These are phyloP conservation scores for Epinephelus fuscoguttatus DNA, from an alignment of 2,113 vertebrate genomes.

Conservation along the genomic window DNA sequence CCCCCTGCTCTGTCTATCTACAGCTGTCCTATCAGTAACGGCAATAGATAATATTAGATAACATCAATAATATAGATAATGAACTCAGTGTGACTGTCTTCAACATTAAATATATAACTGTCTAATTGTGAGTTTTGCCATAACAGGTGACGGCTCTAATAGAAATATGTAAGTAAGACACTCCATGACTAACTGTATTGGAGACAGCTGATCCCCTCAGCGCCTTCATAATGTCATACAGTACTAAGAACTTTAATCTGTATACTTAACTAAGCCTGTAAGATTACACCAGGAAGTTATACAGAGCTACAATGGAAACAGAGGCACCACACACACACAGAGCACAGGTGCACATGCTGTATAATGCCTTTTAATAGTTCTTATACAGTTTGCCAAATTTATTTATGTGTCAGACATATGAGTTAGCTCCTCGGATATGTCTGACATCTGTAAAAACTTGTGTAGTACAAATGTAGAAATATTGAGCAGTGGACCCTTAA, in stretches of 20 bases:
- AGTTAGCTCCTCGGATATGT: background rate
- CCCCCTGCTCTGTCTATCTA: no score
- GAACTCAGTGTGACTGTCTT: background rate
- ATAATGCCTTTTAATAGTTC: background rate
- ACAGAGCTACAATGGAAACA: background rate
- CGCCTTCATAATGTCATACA: slow-evolving; percentile 5
- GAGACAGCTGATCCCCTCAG: background rate
- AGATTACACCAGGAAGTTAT: slow-evolving; percentile 5
- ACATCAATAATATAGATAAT: background rate
- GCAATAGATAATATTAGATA: no score
- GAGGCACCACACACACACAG: background rate
- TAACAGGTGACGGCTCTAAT: background rate
- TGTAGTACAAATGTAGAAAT: background rate
- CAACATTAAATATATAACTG: background rate
- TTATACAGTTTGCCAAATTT: background rate
- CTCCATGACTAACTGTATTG: background rate
- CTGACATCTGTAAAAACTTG: background rate
- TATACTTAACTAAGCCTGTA: slow-evolving; percentile 1
- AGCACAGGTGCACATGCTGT: background rate
- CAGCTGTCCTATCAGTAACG: no score
- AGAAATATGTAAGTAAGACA: background rate
- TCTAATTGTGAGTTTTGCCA: background rate
- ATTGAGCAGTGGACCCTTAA: background rate
- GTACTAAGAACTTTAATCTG: slow-evolving; percentile 5
- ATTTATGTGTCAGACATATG: background rate